phyloP scores from a whole-genome alignment of 2,888 invertebrate genomes.

The Melanophora roralis region DNA sequence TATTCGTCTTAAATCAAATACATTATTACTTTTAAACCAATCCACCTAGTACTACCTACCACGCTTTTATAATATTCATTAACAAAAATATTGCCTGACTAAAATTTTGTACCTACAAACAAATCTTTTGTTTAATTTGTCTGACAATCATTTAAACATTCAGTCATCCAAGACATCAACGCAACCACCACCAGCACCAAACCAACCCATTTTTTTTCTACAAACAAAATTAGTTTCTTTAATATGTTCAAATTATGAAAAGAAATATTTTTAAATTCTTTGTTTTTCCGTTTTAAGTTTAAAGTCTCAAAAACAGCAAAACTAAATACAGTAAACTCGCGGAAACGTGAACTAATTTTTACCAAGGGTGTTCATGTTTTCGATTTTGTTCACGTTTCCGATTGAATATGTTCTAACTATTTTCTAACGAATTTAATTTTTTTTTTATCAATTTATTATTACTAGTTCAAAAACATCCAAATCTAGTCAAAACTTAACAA shows the following conservation, averaged over 20 bases:
- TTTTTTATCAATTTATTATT: too few relatives aligned
- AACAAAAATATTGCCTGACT: constrained; percentile 6
- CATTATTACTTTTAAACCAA: not conserved
- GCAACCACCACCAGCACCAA: not conserved
- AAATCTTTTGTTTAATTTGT: constrained; percentile 23
- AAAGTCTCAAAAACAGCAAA: not conserved
- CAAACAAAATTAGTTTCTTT: not conserved
- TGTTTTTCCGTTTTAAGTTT: too few relatives aligned
- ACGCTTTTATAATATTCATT: constrained; percentile 1
- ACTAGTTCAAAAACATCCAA: too few relatives aligned
- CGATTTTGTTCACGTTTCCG: too few relatives aligned
- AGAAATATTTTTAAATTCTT: too few relatives aligned
- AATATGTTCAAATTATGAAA: constrained; percentile 16
- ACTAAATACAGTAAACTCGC: not conserved
- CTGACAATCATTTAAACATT: constrained; percentile 35
- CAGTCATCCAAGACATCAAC: constrained; percentile 29
- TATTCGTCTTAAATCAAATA: too few relatives aligned
- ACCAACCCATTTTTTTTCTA: not conserved
- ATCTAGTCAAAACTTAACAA: too few relatives aligned
- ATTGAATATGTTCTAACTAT: too few relatives aligned
- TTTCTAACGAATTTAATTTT: too few relatives aligned
- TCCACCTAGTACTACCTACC: not conserved
- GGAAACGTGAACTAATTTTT: too few relatives aligned
- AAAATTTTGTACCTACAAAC: constrained; percentile 8
- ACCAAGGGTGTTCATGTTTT: too few relatives aligned